These are phyloP conservation scores for Ophraella communa DNA, from an alignment of 2,888 invertebrate species.

Conservation along the genomic window DNA sequence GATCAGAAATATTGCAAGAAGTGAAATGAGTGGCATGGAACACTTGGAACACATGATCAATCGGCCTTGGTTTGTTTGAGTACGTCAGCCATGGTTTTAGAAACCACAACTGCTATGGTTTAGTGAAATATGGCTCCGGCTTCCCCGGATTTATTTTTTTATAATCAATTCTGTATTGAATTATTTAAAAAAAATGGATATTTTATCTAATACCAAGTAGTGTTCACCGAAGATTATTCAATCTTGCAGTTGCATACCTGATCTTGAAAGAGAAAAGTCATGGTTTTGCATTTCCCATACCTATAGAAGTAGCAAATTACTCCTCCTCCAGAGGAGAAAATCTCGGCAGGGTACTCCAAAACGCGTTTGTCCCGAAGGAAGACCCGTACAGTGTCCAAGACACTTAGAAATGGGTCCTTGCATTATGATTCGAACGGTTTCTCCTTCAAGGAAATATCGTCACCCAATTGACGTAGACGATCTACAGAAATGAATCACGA, in stretches of 20 bases:
- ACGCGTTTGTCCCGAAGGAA: not conserved
- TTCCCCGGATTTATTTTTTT: too few relatives aligned
- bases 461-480: not conserved
- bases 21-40: too few relatives aligned
- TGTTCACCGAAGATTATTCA: slow-evolving; percentile 33
- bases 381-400: not conserved
- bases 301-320: slow-evolving; percentile 54
- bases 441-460: not conserved
- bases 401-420: not conserved
- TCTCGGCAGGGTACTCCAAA: slow-evolving; percentile 17
- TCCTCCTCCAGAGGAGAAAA: slow-evolving; percentile 44
- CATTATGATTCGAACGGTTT: not conserved
- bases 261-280: slow-evolving; percentile 29
- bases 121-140: too few relatives aligned
- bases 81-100: too few relatives aligned
- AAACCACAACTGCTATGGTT: too few relatives aligned
- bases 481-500: not conserved
- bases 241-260: slow-evolving; percentile 46
- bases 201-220: slow-evolving; percentile 29
- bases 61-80: too few relatives aligned
- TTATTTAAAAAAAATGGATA: slow-evolving; percentile 28
- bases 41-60: too few relatives aligned
- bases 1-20: too few relatives aligned
- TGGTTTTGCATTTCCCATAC: slow-evolving; percentile 45
- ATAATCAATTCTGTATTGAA: slow-evolving; percentile 19